Conservation (phyloP, 2,797 vertebrate species). For the Melanotaenia maccullochi region DNA sequence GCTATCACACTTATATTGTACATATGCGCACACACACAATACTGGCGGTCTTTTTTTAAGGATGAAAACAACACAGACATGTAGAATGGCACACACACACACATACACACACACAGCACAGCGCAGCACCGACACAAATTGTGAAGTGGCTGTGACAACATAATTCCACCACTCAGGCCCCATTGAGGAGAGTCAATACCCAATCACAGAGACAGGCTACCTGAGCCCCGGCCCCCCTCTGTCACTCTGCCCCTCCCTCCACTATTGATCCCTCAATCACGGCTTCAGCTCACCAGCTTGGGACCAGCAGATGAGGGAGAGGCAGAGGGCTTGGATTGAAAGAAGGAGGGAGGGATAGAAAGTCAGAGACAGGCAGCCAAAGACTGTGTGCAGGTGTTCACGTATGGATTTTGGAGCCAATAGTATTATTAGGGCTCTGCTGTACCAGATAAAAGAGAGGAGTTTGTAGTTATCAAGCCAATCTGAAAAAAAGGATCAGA, state of each 20-base stretch:
- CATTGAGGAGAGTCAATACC: constrained; percentile 86
- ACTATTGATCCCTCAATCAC: constrained; percentile 87
- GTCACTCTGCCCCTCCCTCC: constrained; percentile 80
- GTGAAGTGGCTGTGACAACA: constrained; percentile 88
- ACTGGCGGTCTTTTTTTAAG: constrained; percentile 61
- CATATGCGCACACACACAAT: constrained; percentile 28
- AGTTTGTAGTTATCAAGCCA: constrained; percentile 76
- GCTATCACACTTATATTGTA: constrained; percentile 7
- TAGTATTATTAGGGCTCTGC: constrained; percentile 74
- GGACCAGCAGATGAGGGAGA: constrained; percentile 73
- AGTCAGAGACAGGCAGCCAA: constrained; percentile 46
- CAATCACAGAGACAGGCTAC: constrained; percentile 87
- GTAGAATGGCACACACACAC: constrained; percentile 47
- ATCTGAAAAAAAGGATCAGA: constrained; percentile 64
- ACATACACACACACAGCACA: constrained; percentile 62
- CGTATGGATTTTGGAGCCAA: constrained; percentile 77
- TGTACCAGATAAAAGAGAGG: constrained; percentile 65
- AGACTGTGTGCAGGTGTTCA: constrained; percentile 59
- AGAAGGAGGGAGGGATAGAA: constrained; percentile 32
- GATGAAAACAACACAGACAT: constrained; percentile 78
- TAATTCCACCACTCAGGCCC: constrained; percentile 88
- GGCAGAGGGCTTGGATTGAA: constrained; percentile 15
- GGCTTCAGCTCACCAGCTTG: constrained; percentile 72
- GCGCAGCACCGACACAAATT: constrained; percentile 82
- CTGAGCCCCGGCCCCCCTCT: constrained; percentile 79